Conservation (phyloP, 2,113 vertebrate genomes). For the Setophaga coronata region DNA sequence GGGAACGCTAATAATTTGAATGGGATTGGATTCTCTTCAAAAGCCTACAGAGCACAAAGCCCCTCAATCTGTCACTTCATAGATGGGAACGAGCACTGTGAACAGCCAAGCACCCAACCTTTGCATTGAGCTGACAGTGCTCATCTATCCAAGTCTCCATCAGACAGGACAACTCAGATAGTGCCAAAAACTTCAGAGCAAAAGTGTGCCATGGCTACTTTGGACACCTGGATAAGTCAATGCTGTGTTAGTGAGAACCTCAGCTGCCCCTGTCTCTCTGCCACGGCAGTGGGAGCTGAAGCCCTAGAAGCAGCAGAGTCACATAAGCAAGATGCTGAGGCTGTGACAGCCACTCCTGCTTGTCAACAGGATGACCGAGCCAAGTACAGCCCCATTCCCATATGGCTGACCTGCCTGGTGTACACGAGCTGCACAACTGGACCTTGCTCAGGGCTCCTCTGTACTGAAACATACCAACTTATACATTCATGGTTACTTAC, state of each 20-base stretch:
- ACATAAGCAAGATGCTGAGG: accelerated
- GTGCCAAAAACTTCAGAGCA: neutral
- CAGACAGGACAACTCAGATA: neutral
- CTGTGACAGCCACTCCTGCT: neutral
- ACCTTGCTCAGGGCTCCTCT: neutral
- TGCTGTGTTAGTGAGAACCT: neutral
- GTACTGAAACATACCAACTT: neutral
- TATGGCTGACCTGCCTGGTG: neutral
- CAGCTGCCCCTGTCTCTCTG: neutral
- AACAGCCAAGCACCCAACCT: neutral
- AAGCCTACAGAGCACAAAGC: neutral
- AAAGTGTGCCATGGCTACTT: neutral
- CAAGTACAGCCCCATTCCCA: neutral
- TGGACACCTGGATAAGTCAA: neutral
- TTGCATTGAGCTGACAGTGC: neutral
- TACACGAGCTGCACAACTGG: accelerated
- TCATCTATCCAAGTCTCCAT: neutral
- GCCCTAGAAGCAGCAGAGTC: neutral
- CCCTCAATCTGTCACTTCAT: neutral
- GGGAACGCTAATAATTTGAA: neutral
- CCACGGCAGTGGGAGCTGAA: accelerated
- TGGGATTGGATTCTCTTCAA: neutral
- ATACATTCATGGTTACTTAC: neutral
- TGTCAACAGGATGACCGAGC: neutral
- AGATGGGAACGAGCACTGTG: neutral